These are phyloP conservation scores for Eupristina koningsbergeri DNA, from an alignment of 1,140 invertebrate genomes.

Conservation along the genomic window DNA sequence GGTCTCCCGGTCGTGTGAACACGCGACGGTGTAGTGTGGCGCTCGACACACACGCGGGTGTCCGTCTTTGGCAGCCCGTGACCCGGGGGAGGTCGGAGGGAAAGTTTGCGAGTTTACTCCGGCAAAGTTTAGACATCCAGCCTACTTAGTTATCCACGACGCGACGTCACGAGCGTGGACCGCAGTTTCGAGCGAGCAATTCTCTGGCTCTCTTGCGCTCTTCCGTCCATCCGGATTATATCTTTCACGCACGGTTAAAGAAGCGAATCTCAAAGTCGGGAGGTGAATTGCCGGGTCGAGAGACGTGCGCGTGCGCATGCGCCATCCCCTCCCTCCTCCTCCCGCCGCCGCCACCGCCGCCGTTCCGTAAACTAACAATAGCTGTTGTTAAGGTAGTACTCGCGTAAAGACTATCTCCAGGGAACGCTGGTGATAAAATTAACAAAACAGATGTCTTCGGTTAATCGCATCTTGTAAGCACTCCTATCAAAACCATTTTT, in stretches of 20 bases:
- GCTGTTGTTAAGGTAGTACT: neutral
- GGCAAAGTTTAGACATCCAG: slow-evolving; percentile 17
- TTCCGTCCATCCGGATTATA: slow-evolving; percentile 24
- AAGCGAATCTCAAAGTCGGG: neutral
- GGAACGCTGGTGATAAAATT: neutral
- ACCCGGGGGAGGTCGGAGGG: neutral
- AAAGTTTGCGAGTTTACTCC: slow-evolving; percentile 41
- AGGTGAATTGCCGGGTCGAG: neutral
- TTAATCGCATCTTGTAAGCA: neutral
- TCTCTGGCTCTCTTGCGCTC: slow-evolving; percentile 11
- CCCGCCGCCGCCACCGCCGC: too few relatives aligned
- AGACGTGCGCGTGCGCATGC: neutral
- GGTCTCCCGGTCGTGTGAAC: too few relatives aligned
- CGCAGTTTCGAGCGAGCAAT: slow-evolving; percentile 22
- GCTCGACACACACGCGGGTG: too few relatives aligned
- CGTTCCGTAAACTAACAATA: neutral
- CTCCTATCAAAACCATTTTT: neutral
- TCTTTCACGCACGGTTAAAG: slow-evolving; percentile 18
- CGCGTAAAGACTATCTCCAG: neutral
- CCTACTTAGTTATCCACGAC: slow-evolving; percentile 25
- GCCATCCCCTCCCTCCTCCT: too few relatives aligned
- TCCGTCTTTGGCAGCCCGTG: neutral
- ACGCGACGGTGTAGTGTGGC: too few relatives aligned
- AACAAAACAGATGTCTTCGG: neutral
- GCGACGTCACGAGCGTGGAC: neutral